These are phyloP conservation scores for Heliopora coerulea DNA, from an alignment of 92 coral and sea anemone species.

Conservation along the genomic window DNA sequence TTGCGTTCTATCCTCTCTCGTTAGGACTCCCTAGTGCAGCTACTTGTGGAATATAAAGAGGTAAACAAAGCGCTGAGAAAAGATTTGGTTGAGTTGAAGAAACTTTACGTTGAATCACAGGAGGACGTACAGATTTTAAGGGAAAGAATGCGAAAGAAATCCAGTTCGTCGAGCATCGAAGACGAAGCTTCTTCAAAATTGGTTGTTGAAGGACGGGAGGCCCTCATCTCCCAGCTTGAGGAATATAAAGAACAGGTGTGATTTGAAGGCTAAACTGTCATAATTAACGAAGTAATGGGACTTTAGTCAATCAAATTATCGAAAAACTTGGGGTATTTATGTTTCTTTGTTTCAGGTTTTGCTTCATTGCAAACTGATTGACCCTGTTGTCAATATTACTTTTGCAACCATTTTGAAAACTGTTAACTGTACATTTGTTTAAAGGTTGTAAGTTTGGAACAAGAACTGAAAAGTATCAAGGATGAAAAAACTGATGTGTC, in stretches of 20 bases:
- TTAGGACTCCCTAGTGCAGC: constrained; percentile 72
- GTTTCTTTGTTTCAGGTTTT: no score
- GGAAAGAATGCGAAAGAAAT: constrained; percentile 75
- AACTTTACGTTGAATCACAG: constrained; percentile 86
- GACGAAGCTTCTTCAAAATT: constrained; percentile 47
- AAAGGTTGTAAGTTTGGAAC: constrained; percentile 72
- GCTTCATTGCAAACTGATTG: no score
- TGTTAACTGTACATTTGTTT: neutral
- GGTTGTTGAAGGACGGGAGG: constrained; percentile 70
- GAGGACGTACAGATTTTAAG: constrained; percentile 83
- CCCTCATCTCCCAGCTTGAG: constrained; percentile 71
- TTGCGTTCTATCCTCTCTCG: no score
- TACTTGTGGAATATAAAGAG: constrained; percentile 75
- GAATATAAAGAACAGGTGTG: constrained; percentile 84
- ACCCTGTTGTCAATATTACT: neutral
- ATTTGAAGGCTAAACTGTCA: neutral
- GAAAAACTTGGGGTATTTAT: no score
- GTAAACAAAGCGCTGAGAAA: constrained; percentile 82
- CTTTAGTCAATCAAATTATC: no score
- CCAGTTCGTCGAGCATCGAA: constrained; percentile 20
- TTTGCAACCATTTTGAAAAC: neutral
- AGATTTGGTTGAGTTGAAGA: constrained; percentile 76
- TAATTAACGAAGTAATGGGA: neutral
- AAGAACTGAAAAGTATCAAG: constrained; percentile 71
- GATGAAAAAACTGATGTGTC: constrained; percentile 84